These are phyloP conservation scores for Mantis religiosa DNA, from an alignment of 2,888 invertebrate genomes.

Conservation along the genomic window DNA sequence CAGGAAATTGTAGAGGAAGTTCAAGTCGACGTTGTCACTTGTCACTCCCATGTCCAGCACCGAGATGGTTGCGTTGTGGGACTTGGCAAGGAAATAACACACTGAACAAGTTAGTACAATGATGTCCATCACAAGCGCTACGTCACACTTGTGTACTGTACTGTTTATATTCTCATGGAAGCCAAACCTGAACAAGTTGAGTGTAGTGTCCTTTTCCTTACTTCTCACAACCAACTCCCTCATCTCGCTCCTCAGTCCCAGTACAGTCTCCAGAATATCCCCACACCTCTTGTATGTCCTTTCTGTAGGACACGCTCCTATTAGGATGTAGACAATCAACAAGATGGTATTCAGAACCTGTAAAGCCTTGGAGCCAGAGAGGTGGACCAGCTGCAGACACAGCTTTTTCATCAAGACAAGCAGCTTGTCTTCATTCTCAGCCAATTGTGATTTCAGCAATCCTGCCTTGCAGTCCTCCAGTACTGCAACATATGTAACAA, in stretches of 20 bases:
- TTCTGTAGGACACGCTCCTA: neutral
- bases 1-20: neutral
- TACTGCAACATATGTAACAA: neutral
- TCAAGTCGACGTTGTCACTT: neutral
- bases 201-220: neutral
- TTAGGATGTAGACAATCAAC: neutral
- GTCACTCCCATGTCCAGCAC: neutral
- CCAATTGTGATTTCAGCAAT: neutral
- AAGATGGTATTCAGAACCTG: neutral
- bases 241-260: neutral
- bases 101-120: neutral
- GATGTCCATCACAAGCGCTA: neutral
- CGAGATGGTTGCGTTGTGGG: neutral
- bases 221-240: neutral
- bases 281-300: neutral
- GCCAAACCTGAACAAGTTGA: neutral
- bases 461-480: neutral
- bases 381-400: neutral
- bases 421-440: neutral
- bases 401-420: neutral
- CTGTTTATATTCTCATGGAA: neutral
- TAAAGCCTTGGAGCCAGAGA: neutral
- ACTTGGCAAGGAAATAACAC: neutral
- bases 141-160: neutral
- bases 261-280: neutral